Percentiles rank a stretch among this genome's conserved stretches.
These are phyloP conservation scores for Cettia cetti DNA, from an alignment of 2,113 vertebrate species.

Conservation along the genomic window DNA sequence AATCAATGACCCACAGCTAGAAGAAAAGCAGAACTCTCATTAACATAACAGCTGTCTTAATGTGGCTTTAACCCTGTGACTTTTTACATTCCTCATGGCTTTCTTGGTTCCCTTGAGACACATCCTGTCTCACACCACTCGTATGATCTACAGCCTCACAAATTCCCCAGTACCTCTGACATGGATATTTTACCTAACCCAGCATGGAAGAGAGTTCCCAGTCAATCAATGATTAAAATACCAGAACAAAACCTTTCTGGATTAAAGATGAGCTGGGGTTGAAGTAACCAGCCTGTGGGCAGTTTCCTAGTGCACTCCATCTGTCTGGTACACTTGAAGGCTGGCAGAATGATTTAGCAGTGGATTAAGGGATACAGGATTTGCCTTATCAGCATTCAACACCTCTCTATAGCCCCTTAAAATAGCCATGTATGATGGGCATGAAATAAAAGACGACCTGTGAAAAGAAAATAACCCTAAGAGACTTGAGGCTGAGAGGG, in stretches of 20 bases:
- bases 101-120: slow-evolving; percentile 78
- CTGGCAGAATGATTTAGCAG: slow-evolving; percentile 53
- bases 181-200: slow-evolving; percentile 82
- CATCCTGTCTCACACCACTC: slow-evolving; percentile 74
- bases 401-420: slow-evolving; percentile 44
- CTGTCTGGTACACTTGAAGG: slow-evolving; percentile 48
- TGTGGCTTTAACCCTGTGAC: slow-evolving; percentile 88
- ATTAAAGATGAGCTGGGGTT: slow-evolving; percentile 68
- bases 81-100: slow-evolving; percentile 82
- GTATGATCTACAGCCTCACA: slow-evolving; percentile 80
- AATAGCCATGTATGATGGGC: slow-evolving; percentile 41
- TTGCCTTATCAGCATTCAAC: slow-evolving; percentile 65
- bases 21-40: slow-evolving; percentile 74
- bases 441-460: slow-evolving; percentile 40
- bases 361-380: slow-evolving; percentile 56
- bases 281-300: slow-evolving; percentile 59
- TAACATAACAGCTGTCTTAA: slow-evolving; percentile 86
- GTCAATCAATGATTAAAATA: slow-evolving; percentile 82
- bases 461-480: slow-evolving; percentile 33
- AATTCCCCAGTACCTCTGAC: slow-evolving; percentile 83
- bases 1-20: slow-evolving; percentile 73
- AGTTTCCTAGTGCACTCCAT: slow-evolving; percentile 43
- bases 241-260: slow-evolving; percentile 68
- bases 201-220: slow-evolving; percentile 78
- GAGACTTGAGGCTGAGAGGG: not conserved